Base-by-base conservation (phyloP, 2,797 vertebrate species). In the Catharus ustulatus region DNA sequence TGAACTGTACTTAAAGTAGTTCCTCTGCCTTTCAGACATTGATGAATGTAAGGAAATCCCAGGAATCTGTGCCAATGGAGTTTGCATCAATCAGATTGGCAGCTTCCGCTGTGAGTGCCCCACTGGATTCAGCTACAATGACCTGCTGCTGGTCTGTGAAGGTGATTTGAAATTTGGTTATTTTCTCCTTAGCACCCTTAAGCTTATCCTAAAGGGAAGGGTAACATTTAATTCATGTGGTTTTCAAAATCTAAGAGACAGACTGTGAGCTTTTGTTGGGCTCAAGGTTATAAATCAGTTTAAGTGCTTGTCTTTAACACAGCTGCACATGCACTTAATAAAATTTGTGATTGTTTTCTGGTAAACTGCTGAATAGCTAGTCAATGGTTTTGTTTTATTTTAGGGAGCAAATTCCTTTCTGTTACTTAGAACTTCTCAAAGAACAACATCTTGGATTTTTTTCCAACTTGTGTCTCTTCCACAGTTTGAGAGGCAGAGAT, bases 91-190 rank as follows among this genome's bases (percentile, higher is more conserved):
- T 95, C 98, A 98, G 91, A 98, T 98, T 29, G 98, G 98, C 93
- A 98, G 98, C 85, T 98, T 98, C 96, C 98, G 97, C 79, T 98
- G 98, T 48, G 98, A 98, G 84, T 98, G 98, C 66, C 98, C 98
- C 13, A 98, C 98, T 48, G 98, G 98, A 85, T 98, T 98, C 96
- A 98, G 97, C 92, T 98, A 98, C 97, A 98, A 98, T 75, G 98
- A 98, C 94, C 95, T 98, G 51, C 98, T 98, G 58, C 91, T 98
- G 72, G 95, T 98, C 93, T 98, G 98, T 66, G 98, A 98, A 98
- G 98, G 98, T 98, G 94, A 97, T 68, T 24, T 48, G 32, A 79
- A 92, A 57, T 38, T 5, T 82, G 3, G 0, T 58, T 84, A 38
- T 85, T 95, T 91, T 89, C 48, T 83, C 9, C 36, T 46, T 45